A percentile compares a stretch with the other conserved stretches of the same genome.
These are phyloP conservation scores for Palythoa caribaeorum DNA, from an alignment of 92 coral and sea anemone genomes.

Conservation along the genomic window DNA sequence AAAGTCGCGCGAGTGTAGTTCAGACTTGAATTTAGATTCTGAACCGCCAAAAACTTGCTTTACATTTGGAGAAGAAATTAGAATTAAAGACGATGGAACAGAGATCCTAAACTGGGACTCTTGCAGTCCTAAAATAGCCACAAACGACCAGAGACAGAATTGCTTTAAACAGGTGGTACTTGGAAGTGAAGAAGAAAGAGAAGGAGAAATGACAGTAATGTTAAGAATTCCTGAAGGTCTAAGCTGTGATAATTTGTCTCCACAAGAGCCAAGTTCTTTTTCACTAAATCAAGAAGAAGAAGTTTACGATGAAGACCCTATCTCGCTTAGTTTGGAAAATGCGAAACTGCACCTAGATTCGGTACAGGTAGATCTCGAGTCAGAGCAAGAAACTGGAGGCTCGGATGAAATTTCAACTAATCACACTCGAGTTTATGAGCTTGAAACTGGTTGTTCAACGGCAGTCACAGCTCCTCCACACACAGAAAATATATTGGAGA, in stretches of 20 bases:
- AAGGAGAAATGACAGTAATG: background rate
- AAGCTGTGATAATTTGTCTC: background rate
- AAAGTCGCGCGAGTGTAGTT: background rate
- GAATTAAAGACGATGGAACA: background rate
- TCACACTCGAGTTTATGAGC: background rate
- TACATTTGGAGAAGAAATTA: constrained; percentile 7
- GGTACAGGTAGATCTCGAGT: constrained; percentile 3
- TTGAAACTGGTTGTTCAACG: constrained; percentile 1
- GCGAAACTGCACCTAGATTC: constrained; percentile 22
- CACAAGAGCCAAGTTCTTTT: background rate
- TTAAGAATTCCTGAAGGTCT: background rate
- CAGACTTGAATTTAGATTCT: background rate
- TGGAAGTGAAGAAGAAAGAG: constrained; percentile 12
- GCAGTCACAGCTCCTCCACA: constrained; percentile 17
- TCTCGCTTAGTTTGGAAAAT: constrained; percentile 43
- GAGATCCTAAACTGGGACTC: constrained; percentile 32
- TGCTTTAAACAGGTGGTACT: constrained; percentile 19
- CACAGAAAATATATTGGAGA: constrained; percentile 39
- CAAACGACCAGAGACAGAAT: constrained; percentile 1
- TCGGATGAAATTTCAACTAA: background rate
- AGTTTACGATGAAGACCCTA: constrained; percentile 28
- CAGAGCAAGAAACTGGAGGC: background rate
- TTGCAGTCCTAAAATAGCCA: constrained; percentile 1
- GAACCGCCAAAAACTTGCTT: background rate
- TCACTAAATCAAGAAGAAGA: background rate